phyloP scores from a whole-genome alignment of 2,113 vertebrate genomes.

The Malurus melanocephalus region DNA sequence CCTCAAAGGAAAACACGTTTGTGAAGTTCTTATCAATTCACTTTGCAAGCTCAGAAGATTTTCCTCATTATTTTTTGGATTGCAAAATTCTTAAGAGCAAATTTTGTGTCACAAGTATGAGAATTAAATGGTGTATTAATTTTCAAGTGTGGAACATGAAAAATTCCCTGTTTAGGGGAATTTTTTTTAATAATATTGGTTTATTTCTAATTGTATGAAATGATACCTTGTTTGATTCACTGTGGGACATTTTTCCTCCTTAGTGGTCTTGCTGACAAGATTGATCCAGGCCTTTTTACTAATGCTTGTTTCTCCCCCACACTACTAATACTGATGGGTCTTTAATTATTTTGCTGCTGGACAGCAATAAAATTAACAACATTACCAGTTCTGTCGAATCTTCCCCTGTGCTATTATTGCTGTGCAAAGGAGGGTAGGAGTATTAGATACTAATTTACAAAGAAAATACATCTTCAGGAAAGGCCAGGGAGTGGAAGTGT shows the following conservation, averaged over 20 bases:
- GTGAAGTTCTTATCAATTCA: background rate
- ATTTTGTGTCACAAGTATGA: background rate
- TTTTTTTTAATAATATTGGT: background rate
- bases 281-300: background rate
- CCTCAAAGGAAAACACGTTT: background rate
- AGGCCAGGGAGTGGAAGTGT: background rate
- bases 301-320: background rate
- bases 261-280: background rate
- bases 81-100: background rate
- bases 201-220: background rate
- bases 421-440: background rate
- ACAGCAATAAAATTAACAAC: background rate
- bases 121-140: background rate
- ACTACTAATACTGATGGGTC: background rate
- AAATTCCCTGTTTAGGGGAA: background rate
- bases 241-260: background rate
- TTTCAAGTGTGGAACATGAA: background rate
- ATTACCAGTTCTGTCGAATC: background rate
- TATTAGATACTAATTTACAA: accelerated
- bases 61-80: background rate
- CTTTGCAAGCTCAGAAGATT: background rate
- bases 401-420: background rate
- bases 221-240: background rate
- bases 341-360: background rate
- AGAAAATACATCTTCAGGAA: background rate